Evolutionary conservation across 2,797 vertebrate species (phyloP).

Genomic region (Cyprinella venusta): DNA sequence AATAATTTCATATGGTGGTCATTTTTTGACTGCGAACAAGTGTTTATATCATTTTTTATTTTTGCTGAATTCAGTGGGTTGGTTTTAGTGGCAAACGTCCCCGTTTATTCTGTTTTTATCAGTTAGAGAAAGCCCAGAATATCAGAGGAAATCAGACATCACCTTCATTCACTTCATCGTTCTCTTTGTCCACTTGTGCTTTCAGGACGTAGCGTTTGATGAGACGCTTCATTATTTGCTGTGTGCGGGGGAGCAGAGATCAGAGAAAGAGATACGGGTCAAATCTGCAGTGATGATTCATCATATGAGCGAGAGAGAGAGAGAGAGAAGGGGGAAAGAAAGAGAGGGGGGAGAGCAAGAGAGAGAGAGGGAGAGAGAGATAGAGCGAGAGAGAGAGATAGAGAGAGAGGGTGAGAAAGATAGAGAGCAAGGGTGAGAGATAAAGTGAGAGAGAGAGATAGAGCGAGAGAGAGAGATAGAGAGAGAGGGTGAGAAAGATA

Average conservation of each 20-base stretch:
- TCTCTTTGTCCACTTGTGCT: slow-evolving; percentile 91
- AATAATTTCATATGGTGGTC: no score
- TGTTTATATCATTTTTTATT: background rate
- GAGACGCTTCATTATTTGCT: slow-evolving; percentile 92
- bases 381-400: no score
- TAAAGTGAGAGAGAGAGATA: background rate
- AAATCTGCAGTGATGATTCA: slow-evolving; percentile 6
- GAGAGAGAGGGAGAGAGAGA: no score
- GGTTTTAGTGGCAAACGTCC: background rate
- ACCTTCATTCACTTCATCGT: slow-evolving; percentile 90
- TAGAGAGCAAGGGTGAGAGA: no score
- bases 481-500: no score
- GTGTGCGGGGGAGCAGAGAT: slow-evolving; percentile 53
- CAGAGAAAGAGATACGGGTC: background rate
- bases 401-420: no score
- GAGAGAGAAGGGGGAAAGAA: background rate
- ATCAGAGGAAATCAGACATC: background rate
- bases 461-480: no score
- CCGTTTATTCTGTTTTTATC: background rate
- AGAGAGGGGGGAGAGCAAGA: accelerated
- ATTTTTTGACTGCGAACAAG: no score
- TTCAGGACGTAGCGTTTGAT: slow-evolving; percentile 90
- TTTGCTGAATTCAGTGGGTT: no score
- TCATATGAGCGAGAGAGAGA: background rate
- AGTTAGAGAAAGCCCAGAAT: background rate